A percentile compares a stretch with the other conserved stretches of the same genome.
Conservation (phyloP, 2,797 vertebrate species). For the Spinus olivaceus region DNA sequence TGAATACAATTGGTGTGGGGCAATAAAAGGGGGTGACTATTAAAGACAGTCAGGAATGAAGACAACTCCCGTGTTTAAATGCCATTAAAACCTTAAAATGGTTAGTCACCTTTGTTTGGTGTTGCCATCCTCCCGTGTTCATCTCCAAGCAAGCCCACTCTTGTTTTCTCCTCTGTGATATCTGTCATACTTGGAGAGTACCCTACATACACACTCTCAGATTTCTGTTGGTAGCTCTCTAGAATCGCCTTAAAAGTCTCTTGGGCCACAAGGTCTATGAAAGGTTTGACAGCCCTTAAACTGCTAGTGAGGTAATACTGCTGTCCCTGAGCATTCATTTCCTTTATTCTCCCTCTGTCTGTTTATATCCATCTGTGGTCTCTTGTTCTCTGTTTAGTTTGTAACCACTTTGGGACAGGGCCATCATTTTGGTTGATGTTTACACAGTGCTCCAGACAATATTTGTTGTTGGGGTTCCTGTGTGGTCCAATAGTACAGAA, state of each 20-base stretch:
- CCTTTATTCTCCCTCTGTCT: background rate
- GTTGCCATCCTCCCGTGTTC: background rate
- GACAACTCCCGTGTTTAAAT: background rate
- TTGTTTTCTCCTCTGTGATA: background rate
- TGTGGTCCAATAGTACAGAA: background rate
- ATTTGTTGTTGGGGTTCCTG: conserved; percentile 28
- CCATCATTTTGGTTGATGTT: background rate
- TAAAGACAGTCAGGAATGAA: background rate
- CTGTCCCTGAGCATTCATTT: background rate
- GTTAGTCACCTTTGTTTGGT: background rate
- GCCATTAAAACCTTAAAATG: background rate
- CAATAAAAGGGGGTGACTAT: background rate
- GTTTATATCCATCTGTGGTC: background rate
- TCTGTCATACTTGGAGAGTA: background rate
- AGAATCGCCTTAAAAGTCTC: background rate
- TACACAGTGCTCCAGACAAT: background rate
- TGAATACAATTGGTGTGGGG: background rate
- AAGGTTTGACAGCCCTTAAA: background rate
- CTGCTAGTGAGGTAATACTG: background rate
- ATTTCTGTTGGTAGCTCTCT: background rate
- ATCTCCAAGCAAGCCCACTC: background rate
- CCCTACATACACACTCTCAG: background rate
- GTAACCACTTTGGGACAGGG: background rate
- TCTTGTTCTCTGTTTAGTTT: background rate
- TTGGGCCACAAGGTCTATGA: background rate